phyloP scores from a whole-genome alignment of 2,888 invertebrate species.

The Lacanobia wlatinum region DNA sequence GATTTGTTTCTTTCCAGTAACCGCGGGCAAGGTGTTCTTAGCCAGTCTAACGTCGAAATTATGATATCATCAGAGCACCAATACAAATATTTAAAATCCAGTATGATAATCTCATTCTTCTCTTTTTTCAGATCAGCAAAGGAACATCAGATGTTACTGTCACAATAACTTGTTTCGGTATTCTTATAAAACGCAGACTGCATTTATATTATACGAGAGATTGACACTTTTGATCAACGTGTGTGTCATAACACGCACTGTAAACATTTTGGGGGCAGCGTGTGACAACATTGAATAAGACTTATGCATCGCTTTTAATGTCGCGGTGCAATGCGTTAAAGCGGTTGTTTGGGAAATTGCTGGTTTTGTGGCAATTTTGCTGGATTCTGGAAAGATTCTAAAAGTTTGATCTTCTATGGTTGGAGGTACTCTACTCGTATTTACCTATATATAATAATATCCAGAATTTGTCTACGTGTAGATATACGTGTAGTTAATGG shows the following conservation, averaged over 20 bases:
- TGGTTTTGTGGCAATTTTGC: neutral
- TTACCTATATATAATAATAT: no score
- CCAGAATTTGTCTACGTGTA: no score
- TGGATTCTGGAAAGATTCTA: no score
- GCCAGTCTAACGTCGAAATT: neutral
- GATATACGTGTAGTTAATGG: no score
- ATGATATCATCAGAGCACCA: neutral
- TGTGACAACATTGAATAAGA: slow-evolving; percentile 56
- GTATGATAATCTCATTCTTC: neutral
- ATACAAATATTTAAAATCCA: slow-evolving; percentile 22
- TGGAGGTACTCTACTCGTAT: no score
- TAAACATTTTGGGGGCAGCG: slow-evolving; percentile 41
- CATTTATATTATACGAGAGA: slow-evolving; percentile 56
- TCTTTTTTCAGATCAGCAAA: slow-evolving; percentile 32
- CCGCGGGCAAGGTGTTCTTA: no score
- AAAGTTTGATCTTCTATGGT: no score
- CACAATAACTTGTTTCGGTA: slow-evolving; percentile 54
- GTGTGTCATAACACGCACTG: slow-evolving; percentile 60
- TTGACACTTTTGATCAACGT: slow-evolving; percentile 62
- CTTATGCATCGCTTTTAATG: slow-evolving; percentile 39
- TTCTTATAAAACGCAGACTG: slow-evolving; percentile 55
- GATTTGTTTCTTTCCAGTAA: no score
- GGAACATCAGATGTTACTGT: slow-evolving; percentile 42
- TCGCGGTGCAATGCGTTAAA: slow-evolving; percentile 4
- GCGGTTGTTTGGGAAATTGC: accelerated